A percentile compares a stretch with the other conserved stretches of the same genome.
Conservation (phyloP, 2,888 invertebrate genomes). For the Blastobasis lacticolella region DNA sequence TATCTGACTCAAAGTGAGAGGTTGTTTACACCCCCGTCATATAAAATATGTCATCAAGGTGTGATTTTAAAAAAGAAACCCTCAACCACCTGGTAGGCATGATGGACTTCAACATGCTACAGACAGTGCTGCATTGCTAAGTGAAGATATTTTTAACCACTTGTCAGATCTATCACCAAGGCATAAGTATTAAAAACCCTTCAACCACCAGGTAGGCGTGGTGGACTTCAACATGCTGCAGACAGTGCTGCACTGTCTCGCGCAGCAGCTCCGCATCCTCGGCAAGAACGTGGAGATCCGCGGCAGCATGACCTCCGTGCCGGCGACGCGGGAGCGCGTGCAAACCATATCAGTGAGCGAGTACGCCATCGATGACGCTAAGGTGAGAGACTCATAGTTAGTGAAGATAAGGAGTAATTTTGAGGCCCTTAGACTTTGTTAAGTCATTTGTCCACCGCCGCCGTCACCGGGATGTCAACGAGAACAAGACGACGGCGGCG, state of each 20-base stretch:
- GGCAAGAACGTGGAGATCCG: slow-evolving; percentile 76
- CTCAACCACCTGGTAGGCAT: no score
- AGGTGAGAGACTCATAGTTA: slow-evolving; percentile 1
- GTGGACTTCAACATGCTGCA: slow-evolving; percentile 85
- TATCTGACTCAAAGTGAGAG: no score
- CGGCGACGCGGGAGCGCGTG: slow-evolving; percentile 27
- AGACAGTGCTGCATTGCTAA: no score
- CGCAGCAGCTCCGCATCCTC: slow-evolving; percentile 71
- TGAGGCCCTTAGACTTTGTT: no score
- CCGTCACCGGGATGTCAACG: no score
- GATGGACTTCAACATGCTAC: no score
- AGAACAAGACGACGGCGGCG: no score
- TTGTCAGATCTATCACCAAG: not conserved
- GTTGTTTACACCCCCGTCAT: no score
- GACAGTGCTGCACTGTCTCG: slow-evolving; percentile 79
- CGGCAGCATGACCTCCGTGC: slow-evolving; percentile 50
- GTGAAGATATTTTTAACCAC: no score
- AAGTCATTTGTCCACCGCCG: no score
- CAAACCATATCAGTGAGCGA: slow-evolving; percentile 47
- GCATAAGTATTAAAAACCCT: not conserved
- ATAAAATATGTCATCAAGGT: not conserved
- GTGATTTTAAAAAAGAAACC: not conserved
- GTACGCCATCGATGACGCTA: slow-evolving; percentile 46
- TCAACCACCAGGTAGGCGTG: slow-evolving; percentile 71
- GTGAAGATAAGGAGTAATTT: no score